A percentile compares a stretch with the other conserved stretches of the same genome.
Evolutionary conservation across 1,140 invertebrate species (phyloP).

Genomic region (Papilio xuthus): DNA sequence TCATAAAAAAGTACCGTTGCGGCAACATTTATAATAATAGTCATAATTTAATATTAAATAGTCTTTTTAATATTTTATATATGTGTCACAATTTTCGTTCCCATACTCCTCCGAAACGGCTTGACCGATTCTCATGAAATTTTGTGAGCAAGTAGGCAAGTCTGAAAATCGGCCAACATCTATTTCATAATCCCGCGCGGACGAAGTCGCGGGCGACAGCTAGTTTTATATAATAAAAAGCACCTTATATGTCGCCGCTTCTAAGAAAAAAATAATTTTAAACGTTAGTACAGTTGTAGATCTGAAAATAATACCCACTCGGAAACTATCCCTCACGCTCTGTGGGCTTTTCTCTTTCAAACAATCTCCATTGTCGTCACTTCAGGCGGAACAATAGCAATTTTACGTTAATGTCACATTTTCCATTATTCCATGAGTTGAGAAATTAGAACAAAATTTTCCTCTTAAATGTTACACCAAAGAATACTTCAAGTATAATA

Average conservation of each 20-base stretch:
- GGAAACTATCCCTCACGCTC: constrained; percentile 25
- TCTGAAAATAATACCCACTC: constrained; percentile 27
- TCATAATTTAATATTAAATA: neutral
- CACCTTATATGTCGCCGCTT: neutral
- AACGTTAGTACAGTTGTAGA: constrained; percentile 24
- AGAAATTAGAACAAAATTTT: constrained; percentile 27
- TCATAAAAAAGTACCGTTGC: too few species aligned
- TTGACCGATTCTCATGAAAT: too few species aligned
- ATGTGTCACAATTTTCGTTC: too few species aligned
- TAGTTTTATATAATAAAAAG: neutral
- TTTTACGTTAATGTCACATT: constrained; percentile 27
- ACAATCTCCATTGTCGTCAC: constrained; percentile 24
- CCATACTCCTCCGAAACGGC: too few species aligned
- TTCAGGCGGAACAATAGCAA: constrained; percentile 25
- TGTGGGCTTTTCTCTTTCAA: constrained; percentile 24
- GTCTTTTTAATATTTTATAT: neutral
- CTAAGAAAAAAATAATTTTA: neutral
- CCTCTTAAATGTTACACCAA: constrained; percentile 10
- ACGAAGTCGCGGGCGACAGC: too few species aligned
- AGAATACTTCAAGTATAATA: neutral
- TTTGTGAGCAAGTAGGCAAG: too few species aligned
- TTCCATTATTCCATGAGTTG: constrained; percentile 13
- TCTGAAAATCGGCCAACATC: too few species aligned
- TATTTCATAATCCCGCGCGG: too few species aligned
- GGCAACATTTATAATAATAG: too few species aligned